Base-by-base conservation (phyloP, 2,113 vertebrate species). In the Planiliza haematocheilus region DNA sequence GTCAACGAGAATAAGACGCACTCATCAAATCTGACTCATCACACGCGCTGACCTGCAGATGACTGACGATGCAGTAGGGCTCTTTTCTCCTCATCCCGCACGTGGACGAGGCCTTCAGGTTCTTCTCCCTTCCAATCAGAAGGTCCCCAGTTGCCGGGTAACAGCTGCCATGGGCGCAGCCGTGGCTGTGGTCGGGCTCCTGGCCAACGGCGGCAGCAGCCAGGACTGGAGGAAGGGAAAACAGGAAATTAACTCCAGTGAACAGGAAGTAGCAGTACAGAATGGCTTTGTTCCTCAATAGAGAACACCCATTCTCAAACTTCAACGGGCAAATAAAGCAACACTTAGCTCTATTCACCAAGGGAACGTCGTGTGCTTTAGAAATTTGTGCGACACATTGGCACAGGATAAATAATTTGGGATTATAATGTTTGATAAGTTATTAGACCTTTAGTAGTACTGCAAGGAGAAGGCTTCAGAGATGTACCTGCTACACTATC, bases 41-140 rank as follows among this genome's bases (percentile, higher is more conserved):
- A 38, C n/a, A n/a, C n/a, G n/a, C n/a, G n/a, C 83, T 65, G 85
- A 97, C 97, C 96, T 97, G 97, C 53, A 99, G 92, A 76, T 98
- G 97, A 84, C 97, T 98, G 91, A 99, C 97, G 0, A 99, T 99
- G 81, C 97, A 99, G 87, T 99, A 99, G 2, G 93, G 93, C 72
- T 98, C 95, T 24, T 95, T 97, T 11, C 84, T 90, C 2, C 88
- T 91, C 74, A 96, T 89, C 9, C 97, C 97, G 39, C 97, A 99
- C 34, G 97, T 98, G 63, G 97, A 99, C 0, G 97, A 96, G 46
- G 96, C 95, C 24, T 95, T 96, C 59, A 99, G 88, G 70, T 93
- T 94, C 84, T 92, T 91, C 1, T 95, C 95, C 7, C 97, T 92
- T 17, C 97, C 97, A 20, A 99, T 95, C 81, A 98, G 89, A 79